These are phyloP conservation scores for Halisarca cf. caerulea DNA, from an alignment of 37 sponge, comb jelly and placozoan species.

Conservation along the genomic window DNA sequence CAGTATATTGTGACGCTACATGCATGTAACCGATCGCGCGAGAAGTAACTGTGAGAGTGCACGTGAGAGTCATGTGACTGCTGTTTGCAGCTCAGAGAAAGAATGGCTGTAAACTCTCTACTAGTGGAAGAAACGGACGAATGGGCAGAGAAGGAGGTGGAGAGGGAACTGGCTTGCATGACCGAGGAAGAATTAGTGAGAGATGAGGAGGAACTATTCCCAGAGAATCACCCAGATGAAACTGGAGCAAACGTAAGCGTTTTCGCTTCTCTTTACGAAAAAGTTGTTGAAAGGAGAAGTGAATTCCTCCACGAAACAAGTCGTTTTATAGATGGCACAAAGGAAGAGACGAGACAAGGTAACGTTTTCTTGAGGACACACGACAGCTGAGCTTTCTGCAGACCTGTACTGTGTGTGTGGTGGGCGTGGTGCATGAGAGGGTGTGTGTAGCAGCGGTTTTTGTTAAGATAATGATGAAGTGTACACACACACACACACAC, in stretches of 20 bases:
- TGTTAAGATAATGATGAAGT: too few relatives aligned
- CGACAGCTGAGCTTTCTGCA: too few relatives aligned
- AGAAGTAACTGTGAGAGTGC: too few relatives aligned
- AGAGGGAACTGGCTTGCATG: slow-evolving; percentile 5
- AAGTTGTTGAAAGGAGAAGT: neutral
- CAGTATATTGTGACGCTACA: too few relatives aligned
- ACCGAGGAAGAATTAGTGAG: neutral
- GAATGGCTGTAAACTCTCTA: too few relatives aligned
- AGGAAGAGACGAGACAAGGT: neutral
- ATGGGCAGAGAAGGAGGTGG: slow-evolving; percentile 15
- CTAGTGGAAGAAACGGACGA: neutral
- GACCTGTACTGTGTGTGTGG: neutral
- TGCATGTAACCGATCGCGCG: too few relatives aligned
- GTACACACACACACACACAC: too few relatives aligned
- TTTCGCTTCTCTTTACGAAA: neutral
- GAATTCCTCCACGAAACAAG: neutral
- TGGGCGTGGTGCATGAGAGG: too few relatives aligned
- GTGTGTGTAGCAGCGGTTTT: too few relatives aligned
- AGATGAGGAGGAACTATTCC: neutral
- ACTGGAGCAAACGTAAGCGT: neutral
- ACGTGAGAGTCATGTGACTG: too few relatives aligned
- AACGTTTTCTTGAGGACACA: too few relatives aligned
- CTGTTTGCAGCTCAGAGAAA: too few relatives aligned
- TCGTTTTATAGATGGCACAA: neutral
- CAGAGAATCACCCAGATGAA: neutral